phyloP scores from a whole-genome alignment of 2,888 invertebrate species.

The Pteria penguin region DNA sequence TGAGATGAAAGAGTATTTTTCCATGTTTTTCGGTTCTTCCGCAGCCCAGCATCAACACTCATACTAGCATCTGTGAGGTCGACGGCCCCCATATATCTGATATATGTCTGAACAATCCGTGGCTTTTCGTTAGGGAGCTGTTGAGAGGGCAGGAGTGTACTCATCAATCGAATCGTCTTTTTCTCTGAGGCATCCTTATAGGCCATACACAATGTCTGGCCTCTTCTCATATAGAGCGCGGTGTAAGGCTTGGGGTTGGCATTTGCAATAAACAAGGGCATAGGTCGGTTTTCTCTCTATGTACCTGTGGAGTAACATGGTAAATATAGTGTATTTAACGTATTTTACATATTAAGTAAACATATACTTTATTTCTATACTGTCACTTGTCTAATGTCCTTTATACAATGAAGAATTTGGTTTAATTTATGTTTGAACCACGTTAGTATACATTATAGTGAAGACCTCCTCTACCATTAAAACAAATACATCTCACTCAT shows the following conservation, averaged over 20 bases:
- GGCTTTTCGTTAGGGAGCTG: background rate
- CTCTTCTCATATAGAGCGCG: background rate
- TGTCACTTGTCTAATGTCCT: background rate
- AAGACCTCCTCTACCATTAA: too few relatives aligned
- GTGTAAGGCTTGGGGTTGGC: background rate
- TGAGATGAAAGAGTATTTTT: conserved; percentile 15
- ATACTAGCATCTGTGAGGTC: conserved; percentile 8
- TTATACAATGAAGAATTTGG: background rate
- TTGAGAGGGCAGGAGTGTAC: background rate
- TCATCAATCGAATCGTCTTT: conserved; percentile 7
- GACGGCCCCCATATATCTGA: conserved; percentile 13
- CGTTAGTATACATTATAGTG: too few relatives aligned
- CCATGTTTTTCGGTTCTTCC: conserved; percentile 1
- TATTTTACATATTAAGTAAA: background rate
- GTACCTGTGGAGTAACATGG: conserved; percentile 12
- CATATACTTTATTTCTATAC: background rate
- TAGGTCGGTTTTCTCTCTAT: background rate
- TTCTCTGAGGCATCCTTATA: background rate
- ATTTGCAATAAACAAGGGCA: conserved; percentile 8
- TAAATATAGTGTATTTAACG: background rate
- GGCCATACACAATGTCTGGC: background rate
- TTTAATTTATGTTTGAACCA: background rate
- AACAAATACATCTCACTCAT: too few relatives aligned
- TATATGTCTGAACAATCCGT: background rate
- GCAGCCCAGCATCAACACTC: background rate